A percentile compares a stretch with the other conserved stretches of the same genome.
These are phyloP conservation scores for Mesitornis unicolor DNA, from an alignment of 2,113 vertebrate genomes.

Conservation along the genomic window DNA sequence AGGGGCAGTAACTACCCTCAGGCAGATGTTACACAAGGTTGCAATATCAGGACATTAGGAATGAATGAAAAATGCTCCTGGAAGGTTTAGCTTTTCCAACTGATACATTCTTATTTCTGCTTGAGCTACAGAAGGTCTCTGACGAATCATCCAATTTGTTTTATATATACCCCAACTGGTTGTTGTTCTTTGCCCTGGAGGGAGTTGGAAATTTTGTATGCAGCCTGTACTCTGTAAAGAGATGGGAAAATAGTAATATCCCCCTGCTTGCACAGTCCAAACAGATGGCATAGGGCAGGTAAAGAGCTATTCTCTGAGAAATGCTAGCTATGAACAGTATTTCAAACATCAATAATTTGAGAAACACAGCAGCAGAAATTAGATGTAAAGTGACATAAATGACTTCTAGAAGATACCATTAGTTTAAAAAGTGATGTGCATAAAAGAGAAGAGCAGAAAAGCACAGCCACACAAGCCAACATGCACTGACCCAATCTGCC, in stretches of 20 bases:
- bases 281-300: conserved; percentile 24
- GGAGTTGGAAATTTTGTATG: not conserved
- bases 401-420: conserved; percentile 17
- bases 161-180: not conserved
- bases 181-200: conserved; percentile 4
- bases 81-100: not conserved
- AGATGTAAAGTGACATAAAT: conserved; percentile 41
- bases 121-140: not conserved
- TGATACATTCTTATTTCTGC: conserved; percentile 23
- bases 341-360: conserved; percentile 43
- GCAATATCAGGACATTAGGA: not conserved
- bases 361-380: conserved; percentile 6
- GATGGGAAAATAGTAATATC: not conserved
- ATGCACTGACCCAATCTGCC: not conserved
- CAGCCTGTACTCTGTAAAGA: not conserved
- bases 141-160: conserved; percentile 18
- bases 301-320: not conserved
- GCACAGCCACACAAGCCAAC: not conserved
- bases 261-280: not conserved
- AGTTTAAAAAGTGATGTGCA: conserved; percentile 9
- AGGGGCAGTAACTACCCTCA: not conserved
- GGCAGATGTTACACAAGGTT: conserved; percentile 14
- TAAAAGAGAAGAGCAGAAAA: not conserved
- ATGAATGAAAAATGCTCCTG: conserved; percentile 5
- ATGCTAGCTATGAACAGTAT: not conserved